Conservation (phyloP, 2,113 vertebrate species). For the Xenopus tropicalis region UCB_Xtro_10.0 CM004447.2:96730001-96730500, state of each 20-base stretch:
- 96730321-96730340: no score
- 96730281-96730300: background rate
- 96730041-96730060: constrained; percentile 1
- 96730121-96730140: constrained; percentile 11
- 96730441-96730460: background rate
- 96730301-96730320: background rate
- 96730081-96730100: constrained; percentile 20
- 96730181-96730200: constrained; percentile 3
- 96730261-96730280: constrained; percentile 9
- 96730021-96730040: background rate
- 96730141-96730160: background rate
- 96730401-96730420: constrained; percentile 23
- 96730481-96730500: background rate
- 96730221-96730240: background rate
- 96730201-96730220: background rate
- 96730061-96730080: background rate
- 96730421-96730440: background rate
- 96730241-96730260: background rate
- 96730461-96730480: constrained; percentile 23
- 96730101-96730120: constrained; percentile 25
- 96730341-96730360: background rate
- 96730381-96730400: constrained; percentile 8
- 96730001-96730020: background rate
- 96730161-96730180: background rate
- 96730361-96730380: background rate